phyloP scores from a whole-genome alignment of 2,888 invertebrate genomes.

The Criorhina ranunculi region DNA sequence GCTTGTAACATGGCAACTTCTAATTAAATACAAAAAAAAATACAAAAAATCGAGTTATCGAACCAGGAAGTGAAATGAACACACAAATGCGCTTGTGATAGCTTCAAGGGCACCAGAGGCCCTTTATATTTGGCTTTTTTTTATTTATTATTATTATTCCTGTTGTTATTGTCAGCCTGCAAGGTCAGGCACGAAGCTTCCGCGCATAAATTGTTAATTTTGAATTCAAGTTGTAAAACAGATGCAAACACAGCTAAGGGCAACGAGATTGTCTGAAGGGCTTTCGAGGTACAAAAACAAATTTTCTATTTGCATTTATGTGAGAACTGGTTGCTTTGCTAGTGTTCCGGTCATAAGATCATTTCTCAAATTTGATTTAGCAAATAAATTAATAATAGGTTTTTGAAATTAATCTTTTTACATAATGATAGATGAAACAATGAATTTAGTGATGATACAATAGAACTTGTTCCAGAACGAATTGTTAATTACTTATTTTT shows the following conservation, averaged over 20 bases:
- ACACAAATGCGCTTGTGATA: conserved; percentile 64
- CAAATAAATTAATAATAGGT: conserved; percentile 6
- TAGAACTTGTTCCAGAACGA: conserved; percentile 9
- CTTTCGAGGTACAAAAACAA: conserved; percentile 17
- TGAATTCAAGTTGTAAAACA: conserved; percentile 46
- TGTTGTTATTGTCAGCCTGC: conserved; percentile 27
- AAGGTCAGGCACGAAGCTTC: conserved; percentile 58
- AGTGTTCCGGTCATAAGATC: conserved; percentile 5
- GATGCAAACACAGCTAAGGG: conserved; percentile 37
- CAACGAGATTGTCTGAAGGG: conserved; percentile 35
- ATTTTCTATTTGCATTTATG: conserved; percentile 30
- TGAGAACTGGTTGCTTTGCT: conserved; percentile 23
- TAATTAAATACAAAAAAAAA: conserved; percentile 13
- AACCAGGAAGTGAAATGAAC: conserved; percentile 66
- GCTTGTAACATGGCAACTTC: conserved; percentile 20
- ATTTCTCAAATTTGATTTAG: conserved; percentile 4
- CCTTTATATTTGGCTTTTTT: conserved; percentile 34
- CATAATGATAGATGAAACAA: background rate
- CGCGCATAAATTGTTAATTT: conserved; percentile 60
- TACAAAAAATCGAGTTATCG: conserved; percentile 64
- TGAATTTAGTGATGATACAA: background rate
- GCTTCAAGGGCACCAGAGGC: conserved; percentile 47
- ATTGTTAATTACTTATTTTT: conserved; percentile 1
- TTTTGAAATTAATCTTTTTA: background rate
- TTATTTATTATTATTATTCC: background rate